These are phyloP conservation scores for Coenonympha arcania DNA, from an alignment of 2,888 invertebrate genomes.

Conservation along the genomic window DNA sequence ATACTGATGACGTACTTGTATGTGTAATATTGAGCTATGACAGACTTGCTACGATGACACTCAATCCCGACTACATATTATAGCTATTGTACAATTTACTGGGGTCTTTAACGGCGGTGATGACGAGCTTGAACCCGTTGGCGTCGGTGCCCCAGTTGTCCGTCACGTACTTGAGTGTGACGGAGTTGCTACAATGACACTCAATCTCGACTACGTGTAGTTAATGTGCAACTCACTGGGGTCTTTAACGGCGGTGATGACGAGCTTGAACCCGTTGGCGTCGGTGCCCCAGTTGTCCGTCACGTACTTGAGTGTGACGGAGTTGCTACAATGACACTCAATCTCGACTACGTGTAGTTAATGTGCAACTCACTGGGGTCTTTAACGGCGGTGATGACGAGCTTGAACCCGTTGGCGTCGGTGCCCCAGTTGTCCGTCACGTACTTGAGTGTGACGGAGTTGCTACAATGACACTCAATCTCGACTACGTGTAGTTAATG, in stretches of 20 bases:
- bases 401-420: constrained; percentile 91
- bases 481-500: too few species aligned
- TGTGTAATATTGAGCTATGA: too few species aligned
- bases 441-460: constrained; percentile 94
- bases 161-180: constrained; percentile 93
- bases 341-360: too few species aligned
- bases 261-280: constrained; percentile 91
- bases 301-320: constrained; percentile 93
- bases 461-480: too few species aligned
- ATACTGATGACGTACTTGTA: too few species aligned
- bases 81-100: constrained; percentile 85
- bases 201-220: too few species aligned
- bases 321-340: too few species aligned
- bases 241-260: constrained; percentile 95
- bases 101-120: constrained; percentile 94
- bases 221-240: too few species aligned
- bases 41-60: too few species aligned
- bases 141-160: constrained; percentile 94
- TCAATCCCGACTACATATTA: too few species aligned
- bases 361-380: constrained; percentile 88
- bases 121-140: constrained; percentile 93
- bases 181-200: constrained; percentile 95
- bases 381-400: constrained; percentile 94
- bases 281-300: constrained; percentile 95
- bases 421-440: constrained; percentile 95